Percentiles rank a stretch among this genome's conserved stretches.
Conservation (phyloP, 2,113 vertebrate species). For the Phalacrocorax pelagicus region DNA sequence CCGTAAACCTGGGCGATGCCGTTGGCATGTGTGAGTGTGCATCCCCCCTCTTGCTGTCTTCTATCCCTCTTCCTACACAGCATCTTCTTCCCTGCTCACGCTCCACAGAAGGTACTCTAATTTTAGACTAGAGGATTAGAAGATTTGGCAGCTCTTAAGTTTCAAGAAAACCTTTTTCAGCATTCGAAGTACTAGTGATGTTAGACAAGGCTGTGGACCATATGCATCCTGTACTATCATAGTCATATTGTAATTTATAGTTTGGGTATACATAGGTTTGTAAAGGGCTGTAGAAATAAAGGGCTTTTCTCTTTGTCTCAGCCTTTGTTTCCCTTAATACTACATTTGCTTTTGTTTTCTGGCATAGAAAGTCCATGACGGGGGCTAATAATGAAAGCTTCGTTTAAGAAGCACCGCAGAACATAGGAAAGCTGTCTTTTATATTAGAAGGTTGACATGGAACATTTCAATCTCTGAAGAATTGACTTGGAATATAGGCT, state of each 20-base stretch:
- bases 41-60: background rate
- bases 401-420: background rate
- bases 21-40: rapidly evolving
- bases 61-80: rapidly evolving
- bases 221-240: background rate
- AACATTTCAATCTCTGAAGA: conserved; percentile 34
- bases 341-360: background rate
- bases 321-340: background rate
- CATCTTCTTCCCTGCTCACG: rapidly evolving
- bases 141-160: background rate
- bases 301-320: background rate
- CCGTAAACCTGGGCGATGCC: too few species aligned
- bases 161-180: background rate
- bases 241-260: background rate
- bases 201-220: background rate
- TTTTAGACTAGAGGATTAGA: background rate
- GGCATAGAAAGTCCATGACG: background rate
- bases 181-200: background rate
- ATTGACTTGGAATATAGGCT: conserved; percentile 14
- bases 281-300: background rate
- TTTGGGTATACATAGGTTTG: background rate
- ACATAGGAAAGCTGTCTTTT: background rate
- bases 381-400: background rate
- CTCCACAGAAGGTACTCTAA: background rate
- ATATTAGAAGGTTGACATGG: conserved; percentile 12